Base-by-base conservation (phyloP, 2,888 invertebrate species). In the Hemaris fuciformis region DNA sequence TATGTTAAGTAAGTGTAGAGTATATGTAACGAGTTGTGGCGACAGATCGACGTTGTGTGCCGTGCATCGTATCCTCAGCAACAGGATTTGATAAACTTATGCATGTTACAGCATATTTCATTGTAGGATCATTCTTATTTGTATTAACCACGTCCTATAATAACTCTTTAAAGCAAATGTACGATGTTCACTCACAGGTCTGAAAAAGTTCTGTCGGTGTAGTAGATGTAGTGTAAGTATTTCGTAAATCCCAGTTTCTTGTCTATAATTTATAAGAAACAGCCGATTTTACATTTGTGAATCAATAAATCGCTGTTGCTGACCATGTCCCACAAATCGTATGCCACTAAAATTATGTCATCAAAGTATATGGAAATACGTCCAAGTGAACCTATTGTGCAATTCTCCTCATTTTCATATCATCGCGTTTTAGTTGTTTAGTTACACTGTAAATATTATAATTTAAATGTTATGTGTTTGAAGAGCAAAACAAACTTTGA, bases 361-460 rank as follows among this genome's bases (percentile, higher is more conserved):
- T 77, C 83, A 77, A 73, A 59, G 23, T 60, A 34, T 60, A 60
- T 53, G 27, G 53, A 42, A 85, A 88, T 86, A 84, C 89, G 91
- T 92, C 90, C 90, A 90, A 81, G 80, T 84, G 80, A 89, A 89
- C 81, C 81, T 83, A 75, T 85, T 90, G 91, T 92, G 91, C 91
- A 92, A 92, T 91, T 90, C 81, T 87, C 87, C 83, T 90, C 83
- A 88, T 91, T 91, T 91, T 87, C 89, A 89, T 91, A 87, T 89
- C 87, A 84, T 85, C 84, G 84, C 81, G 84, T 84, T 88, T 87
- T 89, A 90, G 84, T 88, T 87, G 73, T 87, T 91, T 90, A 89
- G 83, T 90, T 89, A 81, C 74, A 79, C 72, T 91, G 91, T 91
- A 91, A 90, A 91, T 91, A 91, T 91, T 85, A 90, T 91, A 60